Evolutionary conservation across 2,113 vertebrate genomes (phyloP).

Genomic region (Gallinago media): DNA sequence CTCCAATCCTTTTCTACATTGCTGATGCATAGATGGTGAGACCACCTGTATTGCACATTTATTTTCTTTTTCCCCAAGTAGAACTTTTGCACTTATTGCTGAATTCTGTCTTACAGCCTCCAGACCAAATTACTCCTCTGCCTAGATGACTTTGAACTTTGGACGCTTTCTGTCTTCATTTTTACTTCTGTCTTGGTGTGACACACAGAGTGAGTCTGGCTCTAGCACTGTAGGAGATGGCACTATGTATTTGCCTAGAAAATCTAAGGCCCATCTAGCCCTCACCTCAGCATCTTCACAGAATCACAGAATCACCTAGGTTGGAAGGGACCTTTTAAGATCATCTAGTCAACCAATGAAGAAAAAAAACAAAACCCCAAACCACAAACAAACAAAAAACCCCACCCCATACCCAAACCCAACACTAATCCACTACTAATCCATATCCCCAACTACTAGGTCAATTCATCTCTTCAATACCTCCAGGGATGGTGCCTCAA

Average conservation of each 20-base stretch:
- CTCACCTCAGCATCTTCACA: neutral
- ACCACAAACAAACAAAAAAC: too few relatives aligned
- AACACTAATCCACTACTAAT: too few relatives aligned
- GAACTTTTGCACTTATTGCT: neutral
- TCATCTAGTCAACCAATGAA: too few relatives aligned
- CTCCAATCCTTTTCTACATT: neutral
- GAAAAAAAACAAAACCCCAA: too few relatives aligned
- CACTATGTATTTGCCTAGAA: neutral
- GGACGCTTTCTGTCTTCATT: neutral
- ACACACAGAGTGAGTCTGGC: neutral
- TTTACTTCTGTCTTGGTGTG: neutral
- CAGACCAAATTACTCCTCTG: neutral
- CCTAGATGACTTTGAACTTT: neutral
- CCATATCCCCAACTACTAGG: too few relatives aligned
- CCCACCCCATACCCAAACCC: too few relatives aligned
- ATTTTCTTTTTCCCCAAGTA: neutral
- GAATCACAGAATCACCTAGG: too few relatives aligned
- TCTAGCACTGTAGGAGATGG: neutral
- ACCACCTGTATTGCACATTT: neutral
- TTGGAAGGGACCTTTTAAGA: too few relatives aligned
- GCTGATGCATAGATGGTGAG: neutral
- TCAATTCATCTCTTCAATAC: too few relatives aligned
- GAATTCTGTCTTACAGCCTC: neutral
- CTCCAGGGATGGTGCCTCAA: too few relatives aligned
- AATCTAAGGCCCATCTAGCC: neutral